A percentile compares a stretch with the other conserved stretches of the same genome.
Conservation (phyloP, 2,888 invertebrate genomes). For the Adineta ricciae region DNA sequence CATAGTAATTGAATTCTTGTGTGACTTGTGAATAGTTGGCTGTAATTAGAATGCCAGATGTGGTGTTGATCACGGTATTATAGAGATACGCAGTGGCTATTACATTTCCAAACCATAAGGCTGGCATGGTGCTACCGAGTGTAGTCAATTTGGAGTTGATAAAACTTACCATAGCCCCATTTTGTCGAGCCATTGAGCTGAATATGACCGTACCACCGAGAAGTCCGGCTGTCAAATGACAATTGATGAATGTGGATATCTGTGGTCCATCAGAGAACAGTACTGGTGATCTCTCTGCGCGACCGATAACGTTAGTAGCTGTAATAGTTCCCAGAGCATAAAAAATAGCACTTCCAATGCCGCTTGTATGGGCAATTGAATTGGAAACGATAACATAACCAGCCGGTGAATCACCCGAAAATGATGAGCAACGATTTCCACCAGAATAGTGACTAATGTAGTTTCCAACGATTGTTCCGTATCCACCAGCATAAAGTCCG, state of each 20-base stretch:
- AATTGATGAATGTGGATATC: neutral
- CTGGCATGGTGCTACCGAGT: neutral
- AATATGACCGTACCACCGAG: neutral
- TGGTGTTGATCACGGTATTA: neutral
- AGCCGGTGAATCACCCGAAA: neutral
- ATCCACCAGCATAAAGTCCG: too few relatives aligned
- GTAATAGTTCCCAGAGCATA: neutral
- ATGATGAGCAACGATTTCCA: neutral
- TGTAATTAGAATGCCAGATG: neutral
- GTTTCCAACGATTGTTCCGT: too few relatives aligned
- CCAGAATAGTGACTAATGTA: neutral
- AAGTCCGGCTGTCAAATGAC: neutral
- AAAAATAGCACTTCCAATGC: neutral
- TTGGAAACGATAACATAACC: neutral
- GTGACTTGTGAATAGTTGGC: neutral
- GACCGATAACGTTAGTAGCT: neutral
- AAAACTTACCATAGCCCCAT: neutral
- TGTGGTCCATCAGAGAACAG: neutral
- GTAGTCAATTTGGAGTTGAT: neutral
- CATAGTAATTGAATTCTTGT: neutral
- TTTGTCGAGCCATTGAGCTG: neutral
- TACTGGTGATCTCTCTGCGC: neutral
- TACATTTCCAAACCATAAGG: neutral
- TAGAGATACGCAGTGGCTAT: neutral
- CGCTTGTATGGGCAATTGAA: neutral